Base-by-base conservation (phyloP, 1,140 invertebrate species). In the Leptopilina clavipes region DNA sequence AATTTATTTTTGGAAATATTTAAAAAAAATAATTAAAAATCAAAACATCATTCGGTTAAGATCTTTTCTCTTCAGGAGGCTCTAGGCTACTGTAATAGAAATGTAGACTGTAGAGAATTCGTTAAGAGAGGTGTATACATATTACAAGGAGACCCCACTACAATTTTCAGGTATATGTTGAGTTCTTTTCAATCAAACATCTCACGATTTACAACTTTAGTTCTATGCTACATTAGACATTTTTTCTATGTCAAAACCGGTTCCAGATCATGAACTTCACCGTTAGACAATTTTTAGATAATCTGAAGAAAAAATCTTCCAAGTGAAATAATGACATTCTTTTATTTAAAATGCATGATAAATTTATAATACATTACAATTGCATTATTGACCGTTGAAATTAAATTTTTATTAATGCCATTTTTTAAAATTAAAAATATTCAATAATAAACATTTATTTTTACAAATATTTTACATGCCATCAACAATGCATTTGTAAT, bases 41-140 rank as follows among this genome's bases (percentile, higher is more conserved):
- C 12, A 37, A n/a, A 37, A 65, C 3, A 25, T 31, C 3, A 65
- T 65, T 65, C 25, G 5, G 45, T 71, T 22, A 52, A 43, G 70
- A 71, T 56, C 70, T 71, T 52, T 56, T 43, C 70, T 65, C 45
- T 54, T 25, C 17, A 70, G 71, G 44, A 74, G 76, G 65, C 75
- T 73, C 25, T 11, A 70, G 72, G 77, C 65, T 59, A 82, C 81
- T 82, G 79, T 75, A 72, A 71, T 40, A 40, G 5, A 40, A 40
- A 40, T 40, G 37, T 40, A 40, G 37, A 82, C 81, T 82, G 79
- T 75, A 72, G 73, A 74, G 19, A 22, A 65, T 65, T 52, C n/a
- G 48, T 31, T 48, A 52, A 1, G n/a, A 52, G 70, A 72, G 74
- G 74, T 76, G 25, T 18, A n/a, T n/a, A n/a, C n/a, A n/a, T n/a